Conservation (phyloP, 2,113 vertebrate genomes). For the Pangasianodon hypophthalmus region DNA sequence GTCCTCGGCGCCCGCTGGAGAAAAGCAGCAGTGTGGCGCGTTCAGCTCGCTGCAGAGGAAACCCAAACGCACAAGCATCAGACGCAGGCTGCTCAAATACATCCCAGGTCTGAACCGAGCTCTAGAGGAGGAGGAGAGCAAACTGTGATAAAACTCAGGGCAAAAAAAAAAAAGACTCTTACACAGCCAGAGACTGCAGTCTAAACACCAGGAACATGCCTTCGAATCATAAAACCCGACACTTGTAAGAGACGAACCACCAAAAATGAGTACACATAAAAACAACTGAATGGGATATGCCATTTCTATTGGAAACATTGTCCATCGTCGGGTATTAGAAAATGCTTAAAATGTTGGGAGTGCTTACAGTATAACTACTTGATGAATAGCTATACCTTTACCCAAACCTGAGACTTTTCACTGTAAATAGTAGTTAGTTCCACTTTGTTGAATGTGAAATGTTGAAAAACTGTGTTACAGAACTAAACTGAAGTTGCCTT, state of each 20-base stretch:
- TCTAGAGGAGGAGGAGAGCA: conserved; percentile 95
- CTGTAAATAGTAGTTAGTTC: neutral
- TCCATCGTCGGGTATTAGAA: neutral
- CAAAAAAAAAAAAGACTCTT: neutral
- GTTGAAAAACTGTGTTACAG: neutral
- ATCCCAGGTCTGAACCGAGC: conserved; percentile 93
- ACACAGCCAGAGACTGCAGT: neutral
- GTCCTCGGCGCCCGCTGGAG: conserved; percentile 46
- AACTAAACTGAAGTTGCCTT: neutral
- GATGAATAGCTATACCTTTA: neutral
- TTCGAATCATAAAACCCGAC: neutral
- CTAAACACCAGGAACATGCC: conserved; percentile 8
- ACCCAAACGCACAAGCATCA: conserved; percentile 87
- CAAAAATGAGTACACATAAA: neutral
- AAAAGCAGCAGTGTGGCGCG: conserved; percentile 61
- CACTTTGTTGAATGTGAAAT: neutral
- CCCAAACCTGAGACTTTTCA: neutral
- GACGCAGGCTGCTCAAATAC: conserved; percentile 86
- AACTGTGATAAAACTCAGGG: conserved; percentile 74
- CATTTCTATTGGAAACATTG: neutral
- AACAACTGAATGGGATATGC: neutral
- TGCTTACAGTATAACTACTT: neutral
- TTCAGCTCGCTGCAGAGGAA: conserved; percentile 78
- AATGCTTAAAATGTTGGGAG: neutral
- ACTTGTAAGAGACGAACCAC: neutral